Conservation (phyloP, 2,888 invertebrate species). For the Tipula helvola region DNA sequence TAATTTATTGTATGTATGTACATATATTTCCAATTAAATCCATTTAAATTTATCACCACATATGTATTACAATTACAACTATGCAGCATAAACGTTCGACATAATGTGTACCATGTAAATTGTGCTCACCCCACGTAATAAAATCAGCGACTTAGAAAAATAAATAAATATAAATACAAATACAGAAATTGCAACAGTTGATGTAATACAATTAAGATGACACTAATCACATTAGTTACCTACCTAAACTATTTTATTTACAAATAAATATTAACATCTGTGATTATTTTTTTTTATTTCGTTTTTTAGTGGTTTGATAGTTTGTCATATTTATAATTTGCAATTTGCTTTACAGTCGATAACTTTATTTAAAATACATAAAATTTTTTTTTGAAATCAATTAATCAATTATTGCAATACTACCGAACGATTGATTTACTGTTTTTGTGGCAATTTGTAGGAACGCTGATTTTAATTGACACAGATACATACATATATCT, state of each 20-base stretch:
- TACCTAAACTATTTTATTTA: not conserved
- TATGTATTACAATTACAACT: not conserved
- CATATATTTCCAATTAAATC: not conserved
- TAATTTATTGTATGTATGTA: not conserved
- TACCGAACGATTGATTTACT: not conserved
- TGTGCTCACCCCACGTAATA: not conserved
- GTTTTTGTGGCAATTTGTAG: too few relatives aligned
- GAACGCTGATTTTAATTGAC: too few relatives aligned
- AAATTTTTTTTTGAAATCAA: not conserved
- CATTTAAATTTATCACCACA: not conserved
- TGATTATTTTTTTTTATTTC: not conserved
- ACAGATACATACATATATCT: too few relatives aligned
- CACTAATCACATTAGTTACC: slow-evolving; percentile 7
- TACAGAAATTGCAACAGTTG: slow-evolving; percentile 6
- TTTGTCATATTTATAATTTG: not conserved
- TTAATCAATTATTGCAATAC: not conserved
- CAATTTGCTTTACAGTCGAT: not conserved
- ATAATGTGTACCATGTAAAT: not conserved
- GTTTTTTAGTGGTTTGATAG: not conserved
- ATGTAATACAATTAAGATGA: slow-evolving; percentile 10
- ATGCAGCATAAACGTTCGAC: not conserved
- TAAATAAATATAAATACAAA: not conserved
- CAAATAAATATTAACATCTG: not conserved
- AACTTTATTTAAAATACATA: not conserved
- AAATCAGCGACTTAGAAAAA: not conserved